Conservation (phyloP, 2,797 vertebrate genomes). For the Xiphorhynchus erythropygius region DNA sequence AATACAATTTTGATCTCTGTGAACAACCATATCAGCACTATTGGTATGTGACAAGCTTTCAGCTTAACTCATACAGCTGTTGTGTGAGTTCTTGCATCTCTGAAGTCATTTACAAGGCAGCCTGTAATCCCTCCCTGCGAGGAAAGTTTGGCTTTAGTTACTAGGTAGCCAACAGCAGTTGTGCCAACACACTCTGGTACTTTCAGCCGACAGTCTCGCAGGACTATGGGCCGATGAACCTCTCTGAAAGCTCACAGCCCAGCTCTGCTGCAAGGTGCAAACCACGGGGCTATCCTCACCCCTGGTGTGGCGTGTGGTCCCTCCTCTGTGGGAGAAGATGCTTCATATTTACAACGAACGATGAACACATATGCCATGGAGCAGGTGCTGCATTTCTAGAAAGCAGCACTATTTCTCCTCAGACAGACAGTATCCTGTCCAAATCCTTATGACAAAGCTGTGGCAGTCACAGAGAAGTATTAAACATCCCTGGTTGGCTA, state of each 20-base stretch:
- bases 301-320: accelerated
- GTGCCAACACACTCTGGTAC: neutral
- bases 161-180: neutral
- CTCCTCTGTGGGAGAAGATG: neutral
- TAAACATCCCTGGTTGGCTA: accelerated
- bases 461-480: neutral
- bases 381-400: neutral
- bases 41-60: conserved; percentile 15
- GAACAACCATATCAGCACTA: conserved; percentile 44
- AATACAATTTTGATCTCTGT: conserved; percentile 43
- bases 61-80: conserved; percentile 31
- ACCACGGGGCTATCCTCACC: accelerated
- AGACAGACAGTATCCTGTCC: neutral
- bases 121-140: neutral
- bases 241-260: neutral
- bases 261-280: accelerated
- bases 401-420: neutral
- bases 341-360: neutral
- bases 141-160: neutral
- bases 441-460: neutral
- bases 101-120: neutral
- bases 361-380: neutral
- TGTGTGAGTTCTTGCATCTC: neutral
- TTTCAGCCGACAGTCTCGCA: neutral
- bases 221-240: neutral